These are phyloP conservation scores for Drosophila trapezifrons DNA, from an alignment of 1,140 invertebrate genomes.

Conservation along the genomic window DNA sequence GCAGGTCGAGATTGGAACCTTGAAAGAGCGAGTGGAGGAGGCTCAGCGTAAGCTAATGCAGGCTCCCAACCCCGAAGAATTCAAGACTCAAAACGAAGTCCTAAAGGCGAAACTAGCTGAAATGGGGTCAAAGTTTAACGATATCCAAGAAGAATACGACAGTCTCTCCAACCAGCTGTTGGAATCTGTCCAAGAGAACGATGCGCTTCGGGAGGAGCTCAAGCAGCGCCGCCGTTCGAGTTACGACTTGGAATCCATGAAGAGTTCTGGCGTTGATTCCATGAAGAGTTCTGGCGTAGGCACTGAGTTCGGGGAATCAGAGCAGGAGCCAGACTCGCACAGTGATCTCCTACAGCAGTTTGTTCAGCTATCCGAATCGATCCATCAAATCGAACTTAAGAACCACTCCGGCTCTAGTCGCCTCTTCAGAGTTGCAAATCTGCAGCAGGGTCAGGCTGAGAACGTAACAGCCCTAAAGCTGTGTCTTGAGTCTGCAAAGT, in stretches of 20 bases:
- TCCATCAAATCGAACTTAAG: conserved; percentile 51
- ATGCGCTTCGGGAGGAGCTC: conserved; percentile 35
- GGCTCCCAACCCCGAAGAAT: neutral
- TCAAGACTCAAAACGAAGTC: conserved; percentile 29
- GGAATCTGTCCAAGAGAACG: conserved; percentile 66
- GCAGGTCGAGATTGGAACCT: conserved; percentile 44
- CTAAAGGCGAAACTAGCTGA: conserved; percentile 35
- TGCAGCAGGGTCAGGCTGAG: neutral
- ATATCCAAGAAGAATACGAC: conserved; percentile 68
- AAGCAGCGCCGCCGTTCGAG: conserved; percentile 10
- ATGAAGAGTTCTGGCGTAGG: conserved; percentile 48
- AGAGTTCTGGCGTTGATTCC: conserved; percentile 38
- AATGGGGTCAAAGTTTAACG: conserved; percentile 25
- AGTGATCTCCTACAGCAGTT: conserved; percentile 32
- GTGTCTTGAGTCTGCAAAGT: conserved; percentile 26
- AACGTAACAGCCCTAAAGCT: conserved; percentile 23
- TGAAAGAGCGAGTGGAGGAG: conserved; percentile 50
- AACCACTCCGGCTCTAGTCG: conserved; percentile 23
- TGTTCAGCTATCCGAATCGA: conserved; percentile 30
- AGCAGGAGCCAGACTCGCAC: neutral
- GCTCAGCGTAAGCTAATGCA: conserved; percentile 41
- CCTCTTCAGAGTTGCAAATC: conserved; percentile 25
- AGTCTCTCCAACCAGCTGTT: conserved; percentile 71
- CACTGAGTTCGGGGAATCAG: conserved; percentile 19
- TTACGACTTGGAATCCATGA: conserved; percentile 29